phyloP scores from a whole-genome alignment of 2,888 invertebrate species.

The Scaptomyza cyrtandrae region DNA sequence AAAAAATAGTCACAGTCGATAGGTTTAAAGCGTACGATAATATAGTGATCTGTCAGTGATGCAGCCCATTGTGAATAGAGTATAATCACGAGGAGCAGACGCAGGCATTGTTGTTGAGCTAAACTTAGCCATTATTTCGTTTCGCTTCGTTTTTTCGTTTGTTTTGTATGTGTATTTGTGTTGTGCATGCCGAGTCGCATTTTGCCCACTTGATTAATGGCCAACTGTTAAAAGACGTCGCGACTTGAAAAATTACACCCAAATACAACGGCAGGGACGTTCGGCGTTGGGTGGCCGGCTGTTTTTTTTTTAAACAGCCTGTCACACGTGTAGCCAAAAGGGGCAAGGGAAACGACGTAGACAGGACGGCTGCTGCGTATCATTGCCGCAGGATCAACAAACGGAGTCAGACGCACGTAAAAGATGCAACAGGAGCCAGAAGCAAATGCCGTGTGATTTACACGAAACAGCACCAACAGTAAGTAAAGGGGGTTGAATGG shows the following conservation, averaged over 20 bases:
- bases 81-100: conserved; percentile 45
- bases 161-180: conserved; percentile 30
- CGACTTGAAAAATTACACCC: conserved; percentile 78
- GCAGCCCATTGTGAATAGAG: conserved; percentile 36
- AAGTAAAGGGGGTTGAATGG: background rate
- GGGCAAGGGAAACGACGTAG: background rate
- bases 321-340: conserved; percentile 61
- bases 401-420: conserved; percentile 64
- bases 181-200: conserved; percentile 64
- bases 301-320: conserved; percentile 62
- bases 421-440: conserved; percentile 77
- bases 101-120: conserved; percentile 35
- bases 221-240: conserved; percentile 73
- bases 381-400: conserved; percentile 46
- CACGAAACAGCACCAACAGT: conserved; percentile 57
- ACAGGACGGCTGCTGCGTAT: conserved; percentile 32
- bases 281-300: conserved; percentile 32
- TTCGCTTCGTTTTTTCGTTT: conserved; percentile 11
- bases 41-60: background rate
- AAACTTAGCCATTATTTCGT: conserved; percentile 36
- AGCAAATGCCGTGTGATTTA: conserved; percentile 79
- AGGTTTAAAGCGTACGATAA: background rate
- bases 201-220: conserved; percentile 75
- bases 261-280: conserved; percentile 68
- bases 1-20: background rate